Evolutionary conservation across 1,140 invertebrate species (phyloP), one percentile per base, ranked within the genome.

Genomic region (Amyelois transitella): DNA sequence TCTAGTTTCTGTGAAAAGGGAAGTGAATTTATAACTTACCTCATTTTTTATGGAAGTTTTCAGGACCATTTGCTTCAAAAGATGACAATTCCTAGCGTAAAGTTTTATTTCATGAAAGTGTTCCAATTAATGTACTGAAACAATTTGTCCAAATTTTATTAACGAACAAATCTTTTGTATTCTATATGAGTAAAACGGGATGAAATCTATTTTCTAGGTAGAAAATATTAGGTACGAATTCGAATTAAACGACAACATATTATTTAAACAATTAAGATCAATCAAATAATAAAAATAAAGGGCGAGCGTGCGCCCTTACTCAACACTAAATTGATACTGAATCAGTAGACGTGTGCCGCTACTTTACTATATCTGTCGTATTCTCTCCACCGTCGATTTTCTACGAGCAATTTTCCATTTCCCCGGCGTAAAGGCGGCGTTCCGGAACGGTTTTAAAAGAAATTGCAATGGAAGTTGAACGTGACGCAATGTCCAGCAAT

Each of bases 291-390:
- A 20, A 21, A 21, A 20, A 5, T 4, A 5, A 48, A 10, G 5
- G 8, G 8, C 43, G 54, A 14, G 68, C 78, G 75, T 75, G 66
- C 62, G 58, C 52, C 66, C 70, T 66, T 53, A 32, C 18, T 53
- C 59, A 45, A 64, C 45, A 48, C 72, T 75, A 71, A 72, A 79
- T 70, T 71, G 68, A 66, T 72, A 81, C 79, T 82, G 77, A 79
- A 67, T 62, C 63, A 59, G 51, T 60, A 45, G 17, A 44, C 45
- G 19, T 21, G 24, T 12, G 21, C 51, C 43, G 21, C 21, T 44
- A 53, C 51, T 20, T 4, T 6, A 43, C 38, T 18, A 20, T 18
- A 18, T 20, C 14, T 43, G 21, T 17, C 61, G 55, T 51, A 53
- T 38, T 38, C 51, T 38, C n/a, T 38, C 28, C 51, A 54, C 43